phyloP scores from a whole-genome alignment of 2,888 invertebrate genomes.

The Phasia obesa region DNA sequence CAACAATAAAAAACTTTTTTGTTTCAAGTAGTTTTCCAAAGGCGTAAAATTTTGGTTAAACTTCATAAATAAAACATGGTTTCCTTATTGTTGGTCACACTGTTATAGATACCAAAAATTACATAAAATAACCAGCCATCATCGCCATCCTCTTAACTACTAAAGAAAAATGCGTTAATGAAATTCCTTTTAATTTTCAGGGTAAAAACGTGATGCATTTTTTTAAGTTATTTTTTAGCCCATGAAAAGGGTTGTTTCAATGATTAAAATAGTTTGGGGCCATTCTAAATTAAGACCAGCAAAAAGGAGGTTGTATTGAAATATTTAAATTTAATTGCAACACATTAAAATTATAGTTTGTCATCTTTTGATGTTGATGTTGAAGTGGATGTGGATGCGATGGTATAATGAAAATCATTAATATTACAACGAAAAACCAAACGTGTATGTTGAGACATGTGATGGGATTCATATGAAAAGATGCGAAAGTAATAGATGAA shows the following conservation, averaged over 20 bases:
- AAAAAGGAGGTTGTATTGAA: slow-evolving; percentile 30
- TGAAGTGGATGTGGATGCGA: slow-evolving; percentile 10
- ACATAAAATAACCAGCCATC: slow-evolving; percentile 42
- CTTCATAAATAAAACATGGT: neutral
- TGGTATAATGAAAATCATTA: slow-evolving; percentile 8
- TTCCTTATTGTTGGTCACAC: neutral
- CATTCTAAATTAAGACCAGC: slow-evolving; percentile 43
- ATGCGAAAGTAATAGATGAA: slow-evolving; percentile 41
- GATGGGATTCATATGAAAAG: neutral
- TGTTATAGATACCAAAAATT: slow-evolving; percentile 33
- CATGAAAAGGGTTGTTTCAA: slow-evolving; percentile 53
- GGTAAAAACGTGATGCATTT: slow-evolving; percentile 65
- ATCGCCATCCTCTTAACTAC: slow-evolving; percentile 37
- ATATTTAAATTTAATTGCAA: slow-evolving; percentile 74
- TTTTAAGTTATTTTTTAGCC: slow-evolving; percentile 8
- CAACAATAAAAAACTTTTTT: too few species aligned
- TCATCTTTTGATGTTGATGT: slow-evolving; percentile 65
- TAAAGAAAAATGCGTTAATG: slow-evolving; percentile 57
- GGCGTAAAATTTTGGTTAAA: too few species aligned
- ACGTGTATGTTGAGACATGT: slow-evolving; percentile 1
- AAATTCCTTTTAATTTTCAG: slow-evolving; percentile 53
- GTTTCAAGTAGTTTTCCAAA: too few species aligned
- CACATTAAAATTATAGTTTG: slow-evolving; percentile 72
- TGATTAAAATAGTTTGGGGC: slow-evolving; percentile 68
- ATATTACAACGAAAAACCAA: slow-evolving; percentile 11